Percentiles rank a stretch among this genome's conserved stretches.
These are phyloP conservation scores for Platalea minor DNA, from an alignment of 2,797 vertebrate species.

Conservation along the genomic window DNA sequence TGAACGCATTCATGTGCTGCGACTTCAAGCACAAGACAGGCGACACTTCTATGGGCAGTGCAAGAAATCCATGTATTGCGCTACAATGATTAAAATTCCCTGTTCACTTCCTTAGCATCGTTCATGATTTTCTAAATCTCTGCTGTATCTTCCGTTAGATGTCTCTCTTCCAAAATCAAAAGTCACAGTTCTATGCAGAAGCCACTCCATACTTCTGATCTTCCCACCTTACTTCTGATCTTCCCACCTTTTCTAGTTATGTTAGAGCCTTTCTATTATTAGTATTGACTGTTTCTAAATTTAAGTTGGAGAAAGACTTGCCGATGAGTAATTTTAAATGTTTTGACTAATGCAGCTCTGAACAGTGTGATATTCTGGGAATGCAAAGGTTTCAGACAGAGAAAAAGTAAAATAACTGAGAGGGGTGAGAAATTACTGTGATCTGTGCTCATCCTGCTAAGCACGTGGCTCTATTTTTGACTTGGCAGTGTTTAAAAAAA, in stretches of 20 bases:
- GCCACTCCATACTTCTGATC: neutral
- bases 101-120: neutral
- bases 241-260: neutral
- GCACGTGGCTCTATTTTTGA: constrained; percentile 13
- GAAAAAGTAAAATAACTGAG: neutral
- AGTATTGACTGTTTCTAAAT: neutral
- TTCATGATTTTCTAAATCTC: neutral
- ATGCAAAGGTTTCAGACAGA: constrained; percentile 8
- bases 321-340: constrained; percentile 1
- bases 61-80: neutral
- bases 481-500: neutral
- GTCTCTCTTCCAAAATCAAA: neutral
- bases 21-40: neutral
- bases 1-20: rapidly evolving
- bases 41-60: neutral
- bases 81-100: neutral
- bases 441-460: neutral
- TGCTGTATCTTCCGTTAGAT: neutral
- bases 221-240: neutral
- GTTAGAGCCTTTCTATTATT: neutral
- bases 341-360: constrained; percentile 27
- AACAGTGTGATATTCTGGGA: constrained; percentile 28
- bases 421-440: neutral
- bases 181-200: neutral
- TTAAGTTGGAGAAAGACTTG: neutral